Conservation (phyloP, 2,113 vertebrate genomes). For the Panthera uncia region DNA sequence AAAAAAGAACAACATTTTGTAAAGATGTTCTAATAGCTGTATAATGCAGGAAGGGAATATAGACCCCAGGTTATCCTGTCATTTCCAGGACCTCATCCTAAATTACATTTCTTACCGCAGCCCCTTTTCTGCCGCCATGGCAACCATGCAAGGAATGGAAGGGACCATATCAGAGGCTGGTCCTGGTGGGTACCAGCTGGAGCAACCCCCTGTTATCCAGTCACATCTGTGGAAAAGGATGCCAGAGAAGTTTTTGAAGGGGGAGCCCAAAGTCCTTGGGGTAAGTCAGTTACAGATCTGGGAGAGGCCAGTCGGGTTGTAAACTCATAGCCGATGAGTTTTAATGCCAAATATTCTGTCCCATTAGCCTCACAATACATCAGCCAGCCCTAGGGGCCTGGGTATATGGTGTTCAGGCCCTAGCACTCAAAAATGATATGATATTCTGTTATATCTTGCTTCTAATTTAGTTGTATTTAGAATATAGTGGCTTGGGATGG, state of each 20-base stretch:
- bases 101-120: slow-evolving; percentile 14
- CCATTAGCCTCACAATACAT: neutral
- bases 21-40: neutral
- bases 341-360: neutral
- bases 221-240: neutral
- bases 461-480: neutral
- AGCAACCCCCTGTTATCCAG: neutral
- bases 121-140: neutral
- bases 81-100: neutral
- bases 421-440: neutral
- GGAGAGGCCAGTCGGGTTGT: neutral
- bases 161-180: neutral
- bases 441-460: neutral
- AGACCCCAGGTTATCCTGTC: neutral
- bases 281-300: neutral
- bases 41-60: neutral
- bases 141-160: neutral
- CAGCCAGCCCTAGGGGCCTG: too few relatives aligned
- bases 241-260: slow-evolving; percentile 61
- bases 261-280: slow-evolving; percentile 62
- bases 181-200: neutral
- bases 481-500: neutral
- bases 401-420: neutral
- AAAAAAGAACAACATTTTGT: neutral
- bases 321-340: neutral